Conservation (phyloP, 2,888 invertebrate species). For the Euplagia quadripunctaria region DNA sequence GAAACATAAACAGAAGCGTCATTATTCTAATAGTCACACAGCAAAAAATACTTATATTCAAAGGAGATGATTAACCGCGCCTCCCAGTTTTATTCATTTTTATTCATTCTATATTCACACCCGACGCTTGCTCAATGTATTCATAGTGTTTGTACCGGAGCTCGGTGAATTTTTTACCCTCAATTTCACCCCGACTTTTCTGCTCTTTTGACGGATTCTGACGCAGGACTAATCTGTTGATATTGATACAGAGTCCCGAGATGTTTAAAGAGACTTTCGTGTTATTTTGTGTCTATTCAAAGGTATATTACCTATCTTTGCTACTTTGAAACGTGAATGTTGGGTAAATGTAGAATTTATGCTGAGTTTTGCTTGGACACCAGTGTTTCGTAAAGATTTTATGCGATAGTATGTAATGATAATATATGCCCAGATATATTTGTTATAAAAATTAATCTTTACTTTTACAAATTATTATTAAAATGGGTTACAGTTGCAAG, state of each 20-base stretch:
- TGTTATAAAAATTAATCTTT: too few species aligned
- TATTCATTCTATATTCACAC: constrained; percentile 81
- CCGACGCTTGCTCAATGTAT: constrained; percentile 77
- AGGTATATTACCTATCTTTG: constrained; percentile 5
- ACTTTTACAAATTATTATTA: too few species aligned
- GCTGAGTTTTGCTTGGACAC: background rate
- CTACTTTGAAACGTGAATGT: background rate
- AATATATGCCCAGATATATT: too few species aligned
- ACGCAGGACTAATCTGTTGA: constrained; percentile 78
- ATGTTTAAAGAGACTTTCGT: constrained; percentile 35
- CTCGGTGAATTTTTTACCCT: constrained; percentile 61
- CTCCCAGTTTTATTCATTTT: constrained; percentile 68
- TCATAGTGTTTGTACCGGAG: constrained; percentile 64
- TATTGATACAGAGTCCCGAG: constrained; percentile 69
- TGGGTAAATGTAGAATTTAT: background rate
- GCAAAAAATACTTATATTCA: constrained; percentile 65
- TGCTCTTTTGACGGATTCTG: constrained; percentile 70
- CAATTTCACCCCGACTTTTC: constrained; percentile 60
- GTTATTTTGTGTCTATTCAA: constrained; percentile 32
- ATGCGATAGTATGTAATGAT: background rate
- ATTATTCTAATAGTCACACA: constrained; percentile 55
- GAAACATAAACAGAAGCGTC: constrained; percentile 4
- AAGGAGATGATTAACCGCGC: constrained; percentile 75
- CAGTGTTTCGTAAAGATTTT: background rate
- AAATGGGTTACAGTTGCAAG: too few species aligned